Conservation (phyloP, 2,888 invertebrate species). For the Chironomus riparius region DNA sequence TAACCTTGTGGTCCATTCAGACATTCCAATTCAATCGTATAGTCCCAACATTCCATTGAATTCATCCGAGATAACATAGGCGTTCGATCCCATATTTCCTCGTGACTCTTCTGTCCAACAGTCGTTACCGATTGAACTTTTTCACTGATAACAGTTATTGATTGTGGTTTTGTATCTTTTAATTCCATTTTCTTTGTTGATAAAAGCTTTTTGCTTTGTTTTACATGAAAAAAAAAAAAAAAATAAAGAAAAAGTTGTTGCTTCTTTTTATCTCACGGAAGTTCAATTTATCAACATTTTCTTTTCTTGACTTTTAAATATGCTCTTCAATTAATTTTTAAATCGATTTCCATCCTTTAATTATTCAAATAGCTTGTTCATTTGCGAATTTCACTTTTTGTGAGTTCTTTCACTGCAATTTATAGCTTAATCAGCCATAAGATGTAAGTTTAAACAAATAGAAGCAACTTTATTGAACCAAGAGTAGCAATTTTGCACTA, state of each 20-base stretch:
- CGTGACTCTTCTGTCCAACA: conserved; percentile 1
- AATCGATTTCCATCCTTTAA: not conserved
- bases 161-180: not conserved
- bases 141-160: not conserved
- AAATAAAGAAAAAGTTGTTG: no score
- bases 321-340: not conserved
- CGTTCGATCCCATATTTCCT: conserved; percentile 22
- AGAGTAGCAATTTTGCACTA: not conserved
- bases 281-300: no score
- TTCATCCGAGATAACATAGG: conserved; percentile 44
- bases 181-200: not conserved
- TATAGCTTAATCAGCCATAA: not conserved
- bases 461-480: not conserved
- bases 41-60: conserved; percentile 76
- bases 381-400: not conserved
- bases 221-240: no score
- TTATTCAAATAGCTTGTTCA: not conserved
- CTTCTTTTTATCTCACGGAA: no score
- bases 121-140: not conserved
- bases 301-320: no score
- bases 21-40: conserved; percentile 73
- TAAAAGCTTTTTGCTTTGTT: no score
- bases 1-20: conserved; percentile 67
- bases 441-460: not conserved
- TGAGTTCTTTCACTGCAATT: not conserved